phyloP scores from a whole-genome alignment of 2,888 invertebrate genomes.

The Troides oblongomaculatus region DNA sequence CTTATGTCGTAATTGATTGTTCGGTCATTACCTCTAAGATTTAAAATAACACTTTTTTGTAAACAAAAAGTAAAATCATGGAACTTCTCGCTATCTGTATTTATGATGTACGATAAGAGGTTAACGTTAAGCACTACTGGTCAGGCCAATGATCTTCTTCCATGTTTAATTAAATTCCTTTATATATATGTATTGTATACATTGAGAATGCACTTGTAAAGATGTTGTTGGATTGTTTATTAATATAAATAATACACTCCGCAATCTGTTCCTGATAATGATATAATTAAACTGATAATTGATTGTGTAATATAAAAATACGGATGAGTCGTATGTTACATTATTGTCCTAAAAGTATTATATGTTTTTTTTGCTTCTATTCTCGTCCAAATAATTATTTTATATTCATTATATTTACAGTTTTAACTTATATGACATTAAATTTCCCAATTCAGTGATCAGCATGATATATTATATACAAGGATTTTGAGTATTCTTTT shows the following conservation, averaged over 20 bases:
- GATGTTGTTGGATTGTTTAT: neutral
- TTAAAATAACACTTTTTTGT: neutral
- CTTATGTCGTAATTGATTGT: too few relatives aligned
- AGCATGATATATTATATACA: too few relatives aligned
- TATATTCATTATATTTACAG: too few relatives aligned
- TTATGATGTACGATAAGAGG: conserved; percentile 20
- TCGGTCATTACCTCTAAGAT: too few relatives aligned
- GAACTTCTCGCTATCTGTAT: conserved; percentile 10
- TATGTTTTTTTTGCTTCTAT: neutral
- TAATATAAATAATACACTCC: neutral
- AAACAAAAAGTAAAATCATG: conserved; percentile 11
- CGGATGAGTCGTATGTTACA: conserved; percentile 4
- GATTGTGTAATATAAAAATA: conserved; percentile 12
- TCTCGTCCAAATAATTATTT: too few relatives aligned
- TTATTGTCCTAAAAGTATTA: neutral
- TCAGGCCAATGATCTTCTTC: neutral
- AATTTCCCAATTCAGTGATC: too few relatives aligned
- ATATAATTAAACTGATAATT: conserved; percentile 19
- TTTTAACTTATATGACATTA: too few relatives aligned
- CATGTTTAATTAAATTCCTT: conserved; percentile 2
- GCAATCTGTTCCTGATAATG: conserved; percentile 6
- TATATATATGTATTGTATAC: neutral
- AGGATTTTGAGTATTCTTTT: too few relatives aligned
- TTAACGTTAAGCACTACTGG: conserved; percentile 10
- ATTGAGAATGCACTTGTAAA: neutral